These are phyloP conservation scores for Oreochromis mossambicus DNA, from an alignment of 2,797 vertebrate species.

Conservation along the genomic window DNA sequence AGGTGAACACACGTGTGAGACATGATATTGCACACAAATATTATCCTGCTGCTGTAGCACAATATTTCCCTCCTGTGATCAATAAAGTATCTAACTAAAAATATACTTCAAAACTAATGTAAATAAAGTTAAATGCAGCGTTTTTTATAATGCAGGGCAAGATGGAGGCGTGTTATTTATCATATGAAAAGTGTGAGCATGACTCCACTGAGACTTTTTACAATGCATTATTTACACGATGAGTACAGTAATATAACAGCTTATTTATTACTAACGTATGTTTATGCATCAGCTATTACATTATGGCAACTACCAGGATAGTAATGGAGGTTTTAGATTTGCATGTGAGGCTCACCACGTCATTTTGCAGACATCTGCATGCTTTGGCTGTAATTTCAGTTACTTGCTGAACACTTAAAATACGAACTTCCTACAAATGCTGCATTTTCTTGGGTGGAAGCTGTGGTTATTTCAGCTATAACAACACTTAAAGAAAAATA, in stretches of 20 bases:
- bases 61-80: too few relatives aligned
- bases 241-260: neutral
- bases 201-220: neutral
- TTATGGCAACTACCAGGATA: neutral
- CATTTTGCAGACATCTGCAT: neutral
- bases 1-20: too few relatives aligned
- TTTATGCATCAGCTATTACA: conserved; percentile 15
- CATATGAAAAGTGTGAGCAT: neutral
- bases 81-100: too few relatives aligned
- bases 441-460: neutral
- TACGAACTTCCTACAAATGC: neutral
- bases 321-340: neutral
- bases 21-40: too few relatives aligned
- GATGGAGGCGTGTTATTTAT: neutral
- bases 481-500: neutral
- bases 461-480: neutral
- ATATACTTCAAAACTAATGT: too few relatives aligned
- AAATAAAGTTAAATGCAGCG: neutral
- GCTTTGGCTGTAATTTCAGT: neutral
- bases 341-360: neutral
- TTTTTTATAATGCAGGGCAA: neutral
- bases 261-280: neutral
- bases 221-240: neutral
- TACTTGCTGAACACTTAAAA: neutral
- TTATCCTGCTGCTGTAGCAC: too few relatives aligned